Percentiles rank a stretch among this genome's conserved stretches.
These are phyloP conservation scores for Phyllotreta cruciferae DNA, from an alignment of 2,888 invertebrate genomes.

Conservation along the genomic window DNA sequence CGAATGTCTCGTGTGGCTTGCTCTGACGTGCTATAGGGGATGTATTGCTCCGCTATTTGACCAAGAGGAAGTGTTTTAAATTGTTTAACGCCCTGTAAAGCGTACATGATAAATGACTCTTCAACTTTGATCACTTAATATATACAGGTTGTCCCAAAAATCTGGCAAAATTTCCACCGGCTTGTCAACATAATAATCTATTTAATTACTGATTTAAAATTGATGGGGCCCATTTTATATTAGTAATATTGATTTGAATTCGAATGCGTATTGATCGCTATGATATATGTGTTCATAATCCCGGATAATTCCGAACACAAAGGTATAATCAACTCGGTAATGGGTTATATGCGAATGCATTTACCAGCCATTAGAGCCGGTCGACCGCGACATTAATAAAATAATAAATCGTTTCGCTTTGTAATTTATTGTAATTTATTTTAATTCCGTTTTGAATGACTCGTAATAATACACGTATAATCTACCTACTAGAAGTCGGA, in stretches of 20 bases:
- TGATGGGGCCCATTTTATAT: no score
- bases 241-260: no score
- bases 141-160: no score
- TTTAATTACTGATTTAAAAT: no score
- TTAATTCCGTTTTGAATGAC: slow-evolving; percentile 36
- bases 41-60: no score
- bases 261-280: no score
- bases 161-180: no score
- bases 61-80: no score
- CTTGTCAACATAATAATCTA: no score
- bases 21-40: not conserved
- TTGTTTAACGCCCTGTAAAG: no score
- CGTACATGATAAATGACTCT: no score
- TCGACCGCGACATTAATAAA: slow-evolving; percentile 37
- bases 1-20: slow-evolving; percentile 11
- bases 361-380: slow-evolving; percentile 9
- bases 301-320: slow-evolving; percentile 31
- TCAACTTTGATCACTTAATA: no score
- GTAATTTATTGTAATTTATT: slow-evolving; percentile 37
- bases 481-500: slow-evolving; percentile 13
- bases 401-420: slow-evolving; percentile 40
- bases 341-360: slow-evolving; percentile 39
- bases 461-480: slow-evolving; percentile 34
- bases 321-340: slow-evolving; percentile 36
- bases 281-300: slow-evolving; percentile 17